Evolutionary conservation across 2,888 invertebrate genomes (phyloP).

Genomic region (Lacanobia oleracea): DNA sequence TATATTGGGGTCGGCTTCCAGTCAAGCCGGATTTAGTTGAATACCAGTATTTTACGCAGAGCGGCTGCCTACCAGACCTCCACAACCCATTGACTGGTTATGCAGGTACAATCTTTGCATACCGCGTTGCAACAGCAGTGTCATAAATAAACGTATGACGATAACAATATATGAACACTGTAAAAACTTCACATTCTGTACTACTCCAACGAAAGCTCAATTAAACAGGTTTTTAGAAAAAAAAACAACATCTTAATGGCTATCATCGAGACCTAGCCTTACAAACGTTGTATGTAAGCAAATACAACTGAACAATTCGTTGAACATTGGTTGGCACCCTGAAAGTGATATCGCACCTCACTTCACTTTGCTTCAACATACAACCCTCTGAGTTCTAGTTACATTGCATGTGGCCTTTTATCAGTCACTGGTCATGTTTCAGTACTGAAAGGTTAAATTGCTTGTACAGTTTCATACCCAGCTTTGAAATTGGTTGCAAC

Average conservation of each 20-base stretch:
- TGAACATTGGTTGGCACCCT: constrained; percentile 34
- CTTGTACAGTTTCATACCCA: neutral
- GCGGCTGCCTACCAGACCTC: too few species aligned
- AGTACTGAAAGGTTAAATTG: neutral
- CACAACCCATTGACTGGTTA: too few species aligned
- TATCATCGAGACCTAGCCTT: neutral
- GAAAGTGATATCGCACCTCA: constrained; percentile 11
- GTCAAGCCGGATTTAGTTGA: too few species aligned
- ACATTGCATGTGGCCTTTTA: neutral
- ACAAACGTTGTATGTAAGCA: constrained; percentile 28
- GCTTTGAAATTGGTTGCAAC: neutral
- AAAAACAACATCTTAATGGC: neutral
- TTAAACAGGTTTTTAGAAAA: too few species aligned
- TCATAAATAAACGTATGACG: too few species aligned
- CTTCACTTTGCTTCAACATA: neutral
- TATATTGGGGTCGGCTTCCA: too few species aligned
- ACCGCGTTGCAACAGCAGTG: too few species aligned
- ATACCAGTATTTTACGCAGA: too few species aligned
- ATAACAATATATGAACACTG: too few species aligned
- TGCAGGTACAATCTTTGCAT: too few species aligned
- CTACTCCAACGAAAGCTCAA: neutral
- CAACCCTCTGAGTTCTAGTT: neutral
- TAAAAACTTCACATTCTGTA: too few species aligned
- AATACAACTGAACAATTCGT: constrained; percentile 37
- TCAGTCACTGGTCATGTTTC: constrained; percentile 4